These are phyloP conservation scores for Archilochus colubris DNA, from an alignment of 2,113 vertebrate genomes.

Conservation along the genomic window DNA sequence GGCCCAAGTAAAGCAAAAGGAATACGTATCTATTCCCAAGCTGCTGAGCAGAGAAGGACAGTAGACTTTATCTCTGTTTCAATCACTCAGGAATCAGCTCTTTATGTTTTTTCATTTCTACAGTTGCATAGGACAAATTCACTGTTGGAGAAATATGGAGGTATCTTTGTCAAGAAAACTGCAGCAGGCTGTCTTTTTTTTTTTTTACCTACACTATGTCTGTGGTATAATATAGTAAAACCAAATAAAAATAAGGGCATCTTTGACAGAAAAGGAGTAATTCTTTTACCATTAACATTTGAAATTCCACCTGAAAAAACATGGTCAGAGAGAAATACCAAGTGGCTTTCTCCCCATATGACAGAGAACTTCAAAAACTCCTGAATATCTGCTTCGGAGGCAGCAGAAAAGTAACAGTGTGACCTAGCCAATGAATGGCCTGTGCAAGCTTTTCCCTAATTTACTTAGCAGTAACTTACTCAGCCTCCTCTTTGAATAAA, in stretches of 20 bases:
- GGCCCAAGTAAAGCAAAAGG: background rate
- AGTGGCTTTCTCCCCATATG: background rate
- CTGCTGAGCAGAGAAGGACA: background rate
- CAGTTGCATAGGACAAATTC: background rate
- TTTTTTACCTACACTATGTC: background rate
- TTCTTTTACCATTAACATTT: background rate
- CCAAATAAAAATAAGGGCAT: background rate
- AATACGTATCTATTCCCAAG: background rate
- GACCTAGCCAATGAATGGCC: background rate
- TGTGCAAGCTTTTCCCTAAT: background rate
- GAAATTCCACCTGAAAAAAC: background rate
- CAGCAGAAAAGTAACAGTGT: background rate
- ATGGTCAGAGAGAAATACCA: background rate
- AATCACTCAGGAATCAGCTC: background rate
- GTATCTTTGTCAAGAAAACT: fast-evolving
- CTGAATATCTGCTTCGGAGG: background rate
- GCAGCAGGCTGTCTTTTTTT: background rate
- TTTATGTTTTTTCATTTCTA: background rate
- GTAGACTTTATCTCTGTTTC: background rate
- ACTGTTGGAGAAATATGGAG: background rate
- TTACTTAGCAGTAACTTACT: background rate
- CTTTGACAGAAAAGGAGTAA: background rate
- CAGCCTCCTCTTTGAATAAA: background rate
- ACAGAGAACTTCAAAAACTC: background rate
- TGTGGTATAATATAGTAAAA: background rate